Base-by-base conservation (phyloP, 2,888 invertebrate genomes). In the Lathronympha strigana region DNA sequence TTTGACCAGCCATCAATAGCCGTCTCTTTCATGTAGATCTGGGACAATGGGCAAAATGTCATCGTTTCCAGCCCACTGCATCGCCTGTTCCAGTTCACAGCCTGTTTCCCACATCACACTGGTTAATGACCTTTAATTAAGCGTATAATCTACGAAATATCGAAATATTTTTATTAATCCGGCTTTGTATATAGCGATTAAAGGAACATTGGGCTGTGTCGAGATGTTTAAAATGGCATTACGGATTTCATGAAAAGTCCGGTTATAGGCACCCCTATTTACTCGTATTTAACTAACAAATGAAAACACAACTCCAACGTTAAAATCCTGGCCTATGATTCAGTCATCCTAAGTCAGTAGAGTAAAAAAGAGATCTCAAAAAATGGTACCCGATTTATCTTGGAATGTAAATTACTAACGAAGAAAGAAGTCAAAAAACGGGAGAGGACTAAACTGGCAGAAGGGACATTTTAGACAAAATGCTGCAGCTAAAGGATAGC, bases 71-170 rank as follows among this genome's bases (percentile, higher is more conserved):
- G 57, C n/a, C 58, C 55, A 31, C 19, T 63, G 43, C 50, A 58
- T 50, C 40, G 23, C 13, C 23, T 50, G 40, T 63, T 63, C 63
- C 57, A 57, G 40, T 63, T 63, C 50, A 63, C 40, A 51, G 63
- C 50, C 9, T 55, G 21, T 33, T 58, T 63, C 40, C 50, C 33
- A 50, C 23, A 58, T 43, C 25, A 50, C 25, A 51, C 53, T 33
- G 21, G 51, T 57, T 43, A n/a, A 17, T 45, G 28, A 55, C 40
- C 28, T 57, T 40, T 57, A 15, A 55, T 43, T 57, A 28, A 31
- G 28, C 40, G 40, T 25, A 28, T n/a, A 21, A 21, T 21, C 3
- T 49, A 49, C 17, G 28, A 49, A 28, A 15, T 49, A 15, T n/a
- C 2, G 1, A 1, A 38, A n/a, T n/a, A 15, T 40, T 17, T 40